Evolutionary conservation across 2,888 invertebrate species (phyloP), one percentile per base, ranked within the genome.

Genomic region (Isoperla grammatica): DNA sequence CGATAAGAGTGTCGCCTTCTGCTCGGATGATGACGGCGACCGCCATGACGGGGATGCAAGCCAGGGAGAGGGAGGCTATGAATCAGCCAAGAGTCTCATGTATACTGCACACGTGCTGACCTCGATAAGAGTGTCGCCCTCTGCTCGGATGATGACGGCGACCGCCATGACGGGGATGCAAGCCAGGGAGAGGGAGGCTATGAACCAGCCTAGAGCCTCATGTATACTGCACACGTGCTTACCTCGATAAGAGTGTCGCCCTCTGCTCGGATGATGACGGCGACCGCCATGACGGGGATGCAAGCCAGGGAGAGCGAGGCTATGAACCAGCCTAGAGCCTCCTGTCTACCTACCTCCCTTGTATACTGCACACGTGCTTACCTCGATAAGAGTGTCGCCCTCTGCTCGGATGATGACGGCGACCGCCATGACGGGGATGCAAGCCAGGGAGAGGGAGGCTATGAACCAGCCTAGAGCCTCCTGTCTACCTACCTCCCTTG

Each of bases 401-500:
- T 86, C 82, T 8, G 90, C 81, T 69, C 83, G 80, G 57, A 84
- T 70, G 55, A 93, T 75, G 56, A 86, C 84, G 64, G 87, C 83
- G 49, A 90, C 73, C 42, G 90, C 90, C 72, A 88, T 87, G 56
- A 86, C 82, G 9, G 95, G 94, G 72, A 95, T 90, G 74, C 92
- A 92, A 29, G 90, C 74, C 61, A 95, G 79, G 0, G 93, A 93
- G 40, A 89, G 75, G 11, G 88, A 86, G 1, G 93, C 88, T 64
- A 94, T 87, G 67, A 83, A 78, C 95, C 95, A 95, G 45, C 95
- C 95, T 56, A 95, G 76, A 13, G 81, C 85, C 68, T 90, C 87
- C n/a, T n/a, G n/a, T n/a, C n/a, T n/a, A n/a, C n/a, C 11, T 2
- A 19, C 35, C 19, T 19, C 23, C 6, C 20, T 45, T 40, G 23